Conservation (phyloP, 1,140 invertebrate genomes). For the Pteromalus puparum region DNA sequence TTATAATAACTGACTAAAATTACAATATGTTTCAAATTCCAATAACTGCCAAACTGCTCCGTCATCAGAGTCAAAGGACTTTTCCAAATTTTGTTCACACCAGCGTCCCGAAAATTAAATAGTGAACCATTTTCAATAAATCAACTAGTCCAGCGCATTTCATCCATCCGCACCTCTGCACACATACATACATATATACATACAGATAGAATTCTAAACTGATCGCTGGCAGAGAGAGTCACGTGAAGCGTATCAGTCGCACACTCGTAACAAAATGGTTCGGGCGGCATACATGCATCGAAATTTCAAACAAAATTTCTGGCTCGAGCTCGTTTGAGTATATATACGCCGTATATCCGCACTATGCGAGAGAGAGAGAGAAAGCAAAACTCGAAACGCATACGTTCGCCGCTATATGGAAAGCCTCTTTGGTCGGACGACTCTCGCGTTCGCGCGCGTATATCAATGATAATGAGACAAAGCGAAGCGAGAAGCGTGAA, state of each 20-base stretch:
- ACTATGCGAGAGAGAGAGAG: neutral
- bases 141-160: neutral
- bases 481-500: constrained; percentile 29
- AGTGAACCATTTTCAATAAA: neutral
- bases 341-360: neutral
- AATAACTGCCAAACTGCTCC: too few relatives aligned
- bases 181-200: neutral
- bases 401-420: neutral
- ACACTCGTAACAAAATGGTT: neutral
- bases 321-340: neutral
- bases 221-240: constrained; percentile 8
- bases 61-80: too few relatives aligned
- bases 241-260: neutral
- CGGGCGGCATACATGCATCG: neutral
- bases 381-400: neutral
- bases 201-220: neutral
- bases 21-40: too few relatives aligned
- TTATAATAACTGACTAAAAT: too few relatives aligned
- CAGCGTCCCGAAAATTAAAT: too few relatives aligned
- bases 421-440: neutral
- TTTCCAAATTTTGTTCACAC: too few relatives aligned
- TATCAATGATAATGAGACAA: constrained; percentile 36
- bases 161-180: neutral
- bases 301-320: neutral
- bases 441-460: constrained; percentile 3